Percentiles rank a stretch among this genome's conserved stretches.
These are phyloP conservation scores for Lepidochrysops patricia DNA, from an alignment of 2,888 invertebrate genomes.

Conservation along the genomic window DNA sequence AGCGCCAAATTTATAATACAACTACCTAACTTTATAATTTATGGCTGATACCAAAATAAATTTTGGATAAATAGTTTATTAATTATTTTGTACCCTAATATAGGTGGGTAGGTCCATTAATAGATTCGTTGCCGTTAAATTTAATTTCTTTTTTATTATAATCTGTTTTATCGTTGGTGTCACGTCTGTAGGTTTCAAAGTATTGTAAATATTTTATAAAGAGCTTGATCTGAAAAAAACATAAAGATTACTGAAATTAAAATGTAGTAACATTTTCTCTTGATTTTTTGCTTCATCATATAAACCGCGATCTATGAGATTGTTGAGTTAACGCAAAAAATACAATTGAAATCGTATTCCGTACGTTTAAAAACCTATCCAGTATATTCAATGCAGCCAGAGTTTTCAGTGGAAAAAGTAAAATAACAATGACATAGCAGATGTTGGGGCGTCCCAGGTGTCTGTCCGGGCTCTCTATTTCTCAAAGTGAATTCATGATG, in stretches of 20 bases:
- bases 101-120: too few relatives aligned
- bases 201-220: too few relatives aligned
- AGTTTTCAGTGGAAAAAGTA: conserved; percentile 19
- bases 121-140: too few relatives aligned
- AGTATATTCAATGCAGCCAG: not conserved
- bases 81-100: not conserved
- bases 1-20: conserved; percentile 14
- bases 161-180: too few relatives aligned
- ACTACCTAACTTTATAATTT: conserved; percentile 17
- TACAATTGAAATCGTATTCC: conserved; percentile 12
- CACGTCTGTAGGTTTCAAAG: too few relatives aligned
- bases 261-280: too few relatives aligned
- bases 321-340: not conserved
- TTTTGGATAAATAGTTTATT: conserved; percentile 7
- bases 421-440: conserved; percentile 21
- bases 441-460: conserved; percentile 54
- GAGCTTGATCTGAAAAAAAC: too few relatives aligned
- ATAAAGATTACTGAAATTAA: too few relatives aligned
- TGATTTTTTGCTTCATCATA: not conserved
- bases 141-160: too few relatives aligned
- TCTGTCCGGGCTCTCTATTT: conserved; percentile 51
- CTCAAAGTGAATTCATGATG: conserved; percentile 67
- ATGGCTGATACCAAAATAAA: conserved; percentile 7
- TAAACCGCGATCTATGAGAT: too few relatives aligned
- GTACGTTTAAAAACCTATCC: conserved; percentile 16